Evolutionary conservation across 92 coral and sea anemone genomes (phyloP).

Genomic region (Phenganax subtilis): DNA sequence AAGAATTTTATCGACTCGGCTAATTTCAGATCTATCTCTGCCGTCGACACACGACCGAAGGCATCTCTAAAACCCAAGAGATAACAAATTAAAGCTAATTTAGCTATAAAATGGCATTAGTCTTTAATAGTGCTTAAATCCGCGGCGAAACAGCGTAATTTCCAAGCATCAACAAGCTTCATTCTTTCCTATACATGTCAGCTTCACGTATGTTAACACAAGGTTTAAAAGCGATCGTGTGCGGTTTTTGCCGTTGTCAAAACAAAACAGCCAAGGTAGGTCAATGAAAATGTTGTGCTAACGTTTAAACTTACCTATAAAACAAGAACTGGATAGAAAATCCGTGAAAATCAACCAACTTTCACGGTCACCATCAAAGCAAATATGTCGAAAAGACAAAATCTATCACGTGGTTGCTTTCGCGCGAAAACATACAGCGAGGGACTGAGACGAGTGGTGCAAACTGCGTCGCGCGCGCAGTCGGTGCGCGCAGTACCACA

Average conservation of each 20-base stretch:
- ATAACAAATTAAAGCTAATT: background rate
- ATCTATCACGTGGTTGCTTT: slow-evolving; percentile 43
- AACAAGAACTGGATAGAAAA: slow-evolving; percentile 32
- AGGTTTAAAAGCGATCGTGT: background rate
- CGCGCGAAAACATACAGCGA: slow-evolving; percentile 28
- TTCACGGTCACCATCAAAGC: slow-evolving; percentile 35
- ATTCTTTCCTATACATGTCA: slow-evolving; percentile 2
- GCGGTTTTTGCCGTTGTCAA: slow-evolving; percentile 11
- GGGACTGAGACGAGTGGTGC: background rate
- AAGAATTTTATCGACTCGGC: background rate
- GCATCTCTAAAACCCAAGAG: background rate
- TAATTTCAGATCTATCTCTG: background rate
- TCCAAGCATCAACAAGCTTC: slow-evolving; percentile 7
- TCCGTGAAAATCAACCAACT: slow-evolving; percentile 13
- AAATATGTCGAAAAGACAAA: slow-evolving; percentile 40
- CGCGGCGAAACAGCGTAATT: background rate
- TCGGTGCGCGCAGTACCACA: too few species aligned
- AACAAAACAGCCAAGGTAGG: background rate
- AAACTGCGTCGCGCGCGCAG: background rate
- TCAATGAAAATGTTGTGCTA: background rate
- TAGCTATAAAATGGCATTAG: background rate
- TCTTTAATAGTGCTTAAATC: background rate
- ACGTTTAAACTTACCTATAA: slow-evolving; percentile 28
- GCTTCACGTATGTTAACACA: slow-evolving; percentile 16
- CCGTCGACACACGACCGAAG: slow-evolving; percentile 7